Evolutionary conservation across 2,888 invertebrate genomes (phyloP), one percentile per base, ranked within the genome.

Genomic region (Cephus rjabovi): DNA sequence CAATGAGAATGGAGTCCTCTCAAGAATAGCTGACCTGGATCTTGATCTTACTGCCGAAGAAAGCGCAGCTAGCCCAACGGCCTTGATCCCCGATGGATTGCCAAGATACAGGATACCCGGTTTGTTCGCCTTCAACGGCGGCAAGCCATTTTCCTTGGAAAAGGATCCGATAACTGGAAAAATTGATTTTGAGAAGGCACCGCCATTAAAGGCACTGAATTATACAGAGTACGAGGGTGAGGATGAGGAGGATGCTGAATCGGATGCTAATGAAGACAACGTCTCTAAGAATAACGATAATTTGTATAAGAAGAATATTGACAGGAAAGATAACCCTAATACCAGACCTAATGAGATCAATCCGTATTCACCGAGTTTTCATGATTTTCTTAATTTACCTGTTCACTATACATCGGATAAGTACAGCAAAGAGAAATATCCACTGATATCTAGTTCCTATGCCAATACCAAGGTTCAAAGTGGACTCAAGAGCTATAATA

Each of bases 381-480:
- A 95, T 83, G 95, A 95, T 84, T 95, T 94, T 83, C 91, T 95
- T 1, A 95, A 95, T 89, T 89, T 95, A 34, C 95, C 95, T 0
- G 94, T 94, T 0, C 95, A 94, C 83, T 95, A 95, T 84, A 94
- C 94, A 15, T 94, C 95, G 1, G 94, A 94, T 40, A 95, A 95
- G 87, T 95, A 95, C 82, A 82, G 80, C 75, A 85, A 87, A 23
- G 88, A 89, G 11, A 94, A 94, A 1, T 94, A 94, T 88, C 95
- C 95, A 0, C 86, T 95, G 76, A 95, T 95, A 76, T 95, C 95
- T 0, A 95, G 93, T 85, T 95, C 95, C 1, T 95, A 95, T 87
- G 95, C 95, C 0, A 95, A 95, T 85, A 93, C 95, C 0, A 95
- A 95, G 88, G 94, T 95, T 35, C 95, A 95, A 87, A 95, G 95